A percentile compares a stretch with the other conserved stretches of the same genome.
phyloP scores from a whole-genome alignment of 1,140 invertebrate species.

The Caerostris extrusa region DNA sequence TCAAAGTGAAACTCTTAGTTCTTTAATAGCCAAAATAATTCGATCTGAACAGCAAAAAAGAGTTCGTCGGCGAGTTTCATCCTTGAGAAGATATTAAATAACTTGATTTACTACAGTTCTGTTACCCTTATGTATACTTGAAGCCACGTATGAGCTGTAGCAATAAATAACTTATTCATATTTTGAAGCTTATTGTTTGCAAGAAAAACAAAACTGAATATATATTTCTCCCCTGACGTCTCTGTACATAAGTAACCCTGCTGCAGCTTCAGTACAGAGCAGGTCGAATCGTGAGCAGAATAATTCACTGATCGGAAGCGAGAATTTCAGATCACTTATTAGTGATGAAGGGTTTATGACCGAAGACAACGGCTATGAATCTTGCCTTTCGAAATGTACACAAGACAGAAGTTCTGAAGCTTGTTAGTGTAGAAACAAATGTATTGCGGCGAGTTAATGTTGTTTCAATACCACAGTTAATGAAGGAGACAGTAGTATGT shows the following conservation, averaged over 20 bases:
- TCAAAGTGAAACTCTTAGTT: too few species aligned
- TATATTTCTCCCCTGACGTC: background rate
- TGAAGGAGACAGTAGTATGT: too few species aligned
- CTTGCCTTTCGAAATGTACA: background rate
- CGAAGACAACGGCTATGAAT: background rate
- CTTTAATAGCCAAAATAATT: too few species aligned
- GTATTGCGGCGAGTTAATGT: background rate
- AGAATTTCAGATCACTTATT: background rate
- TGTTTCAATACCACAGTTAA: background rate
- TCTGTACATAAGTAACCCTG: background rate
- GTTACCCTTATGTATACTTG: background rate
- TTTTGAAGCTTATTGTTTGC: background rate
- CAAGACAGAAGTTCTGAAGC: background rate
- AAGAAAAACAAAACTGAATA: background rate
- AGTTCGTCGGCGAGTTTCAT: background rate
- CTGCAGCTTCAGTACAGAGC: background rate
- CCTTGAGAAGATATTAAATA: background rate
- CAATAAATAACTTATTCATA: background rate
- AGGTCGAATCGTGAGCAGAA: background rate
- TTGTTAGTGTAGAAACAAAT: background rate
- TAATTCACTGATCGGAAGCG: background rate
- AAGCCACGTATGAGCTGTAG: background rate
- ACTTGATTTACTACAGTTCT: background rate
- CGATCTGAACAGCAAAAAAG: background rate
- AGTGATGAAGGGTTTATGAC: constrained; percentile 23